Conservation (phyloP, 2,888 invertebrate species). For the Athetis lepigone region DNA sequence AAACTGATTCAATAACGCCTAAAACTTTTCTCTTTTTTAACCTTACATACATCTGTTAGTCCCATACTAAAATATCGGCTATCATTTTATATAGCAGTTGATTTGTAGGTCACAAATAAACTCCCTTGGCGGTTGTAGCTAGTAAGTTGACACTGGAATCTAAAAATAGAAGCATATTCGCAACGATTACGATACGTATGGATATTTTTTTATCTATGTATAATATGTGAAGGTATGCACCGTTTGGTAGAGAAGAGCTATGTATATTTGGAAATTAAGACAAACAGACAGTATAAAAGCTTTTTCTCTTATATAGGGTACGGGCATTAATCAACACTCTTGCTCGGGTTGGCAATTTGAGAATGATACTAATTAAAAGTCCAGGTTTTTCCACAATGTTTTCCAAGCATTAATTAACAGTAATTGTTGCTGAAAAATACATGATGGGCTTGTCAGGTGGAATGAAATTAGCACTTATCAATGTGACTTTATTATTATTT, state of each 20-base stretch:
- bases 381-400: too few relatives aligned
- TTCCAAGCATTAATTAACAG: too few relatives aligned
- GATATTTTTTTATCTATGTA: too few relatives aligned
- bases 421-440: background rate
- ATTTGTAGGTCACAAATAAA: conserved; percentile 64
- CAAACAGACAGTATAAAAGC: too few relatives aligned
- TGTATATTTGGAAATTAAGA: conserved; percentile 4
- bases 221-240: too few relatives aligned
- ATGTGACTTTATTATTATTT: too few relatives aligned
- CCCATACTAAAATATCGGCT: conserved; percentile 49
- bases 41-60: background rate
- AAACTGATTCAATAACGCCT: background rate
- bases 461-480: too few relatives aligned
- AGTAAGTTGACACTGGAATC: conserved; percentile 63
- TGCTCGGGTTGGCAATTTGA: too few relatives aligned
- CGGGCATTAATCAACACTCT: too few relatives aligned
- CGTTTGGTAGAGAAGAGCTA: background rate
- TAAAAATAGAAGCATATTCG: conserved; percentile 68
- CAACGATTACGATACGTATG: conserved; percentile 62
- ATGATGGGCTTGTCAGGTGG: too few relatives aligned
- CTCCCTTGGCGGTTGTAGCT: conserved; percentile 69
- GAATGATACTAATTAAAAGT: too few relatives aligned
- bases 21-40: background rate
- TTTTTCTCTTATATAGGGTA: too few relatives aligned
- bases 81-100: conserved; percentile 61